Percentiles rank a stretch among this genome's conserved stretches.
Evolutionary conservation across 2,113 vertebrate species (phyloP).

Genomic region (Cavia porcellus): DNA sequence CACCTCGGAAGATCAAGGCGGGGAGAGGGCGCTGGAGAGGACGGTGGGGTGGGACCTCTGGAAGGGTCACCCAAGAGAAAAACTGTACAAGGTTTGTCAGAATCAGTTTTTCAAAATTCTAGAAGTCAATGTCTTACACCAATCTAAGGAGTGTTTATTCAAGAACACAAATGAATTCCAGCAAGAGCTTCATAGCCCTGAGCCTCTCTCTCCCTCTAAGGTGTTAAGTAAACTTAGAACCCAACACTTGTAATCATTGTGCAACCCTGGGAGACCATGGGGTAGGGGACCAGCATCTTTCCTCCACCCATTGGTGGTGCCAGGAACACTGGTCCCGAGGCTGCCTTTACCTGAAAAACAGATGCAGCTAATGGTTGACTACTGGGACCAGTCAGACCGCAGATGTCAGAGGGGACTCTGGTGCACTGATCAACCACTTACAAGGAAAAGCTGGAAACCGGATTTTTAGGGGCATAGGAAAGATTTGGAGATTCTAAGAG

Average conservation of each 20-base stretch:
- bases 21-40: neutral
- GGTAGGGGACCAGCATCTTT: fast-evolving
- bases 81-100: neutral
- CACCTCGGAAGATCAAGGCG: neutral
- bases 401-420: neutral
- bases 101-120: neutral
- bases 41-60: fast-evolving
- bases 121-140: neutral
- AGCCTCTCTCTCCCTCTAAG: neutral
- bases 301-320: fast-evolving
- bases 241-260: fast-evolving
- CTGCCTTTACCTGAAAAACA: neutral
- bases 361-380: neutral
- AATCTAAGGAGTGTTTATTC: neutral
- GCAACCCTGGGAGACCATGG: too few species aligned
- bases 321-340: neutral
- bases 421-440: too few species aligned
- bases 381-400: fast-evolving
- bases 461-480: neutral
- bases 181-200: fast-evolving
- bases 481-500: neutral
- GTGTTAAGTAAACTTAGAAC: neutral
- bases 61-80: neutral
- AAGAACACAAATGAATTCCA: too few species aligned
- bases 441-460: neutral